These are phyloP conservation scores for Lumbricus terrestris DNA, from an alignment of 2,888 invertebrate genomes.

Conservation along the genomic window DNA sequence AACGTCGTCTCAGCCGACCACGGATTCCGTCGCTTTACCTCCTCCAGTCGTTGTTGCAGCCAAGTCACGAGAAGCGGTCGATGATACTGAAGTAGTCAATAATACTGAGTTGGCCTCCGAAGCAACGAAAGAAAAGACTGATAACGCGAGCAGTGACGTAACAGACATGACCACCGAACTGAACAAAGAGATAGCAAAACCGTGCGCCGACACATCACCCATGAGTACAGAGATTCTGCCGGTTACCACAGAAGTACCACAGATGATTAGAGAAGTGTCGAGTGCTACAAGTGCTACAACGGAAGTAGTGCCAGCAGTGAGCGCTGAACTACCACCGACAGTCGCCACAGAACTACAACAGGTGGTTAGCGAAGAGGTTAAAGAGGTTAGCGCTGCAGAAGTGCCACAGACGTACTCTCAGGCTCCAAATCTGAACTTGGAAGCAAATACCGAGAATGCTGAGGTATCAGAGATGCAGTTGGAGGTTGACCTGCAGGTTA, in stretches of 20 bases:
- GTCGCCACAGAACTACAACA: not conserved
- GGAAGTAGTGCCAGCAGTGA: too few relatives aligned
- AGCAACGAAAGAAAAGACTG: not conserved
- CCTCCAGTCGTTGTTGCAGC: not conserved
- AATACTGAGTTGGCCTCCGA: not conserved
- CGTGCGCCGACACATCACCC: not conserved
- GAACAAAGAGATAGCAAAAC: not conserved
- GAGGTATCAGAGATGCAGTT: not conserved
- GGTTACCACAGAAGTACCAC: not conserved
- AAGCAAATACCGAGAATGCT: not conserved
- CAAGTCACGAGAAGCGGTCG: not conserved
- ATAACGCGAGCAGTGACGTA: not conserved
- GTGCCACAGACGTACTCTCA: not conserved
- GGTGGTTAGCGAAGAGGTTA: too few relatives aligned
- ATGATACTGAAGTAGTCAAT: not conserved
- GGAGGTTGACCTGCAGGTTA: not conserved
- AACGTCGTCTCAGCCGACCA: not conserved
- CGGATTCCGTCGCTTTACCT: not conserved
- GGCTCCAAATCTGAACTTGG: not conserved
- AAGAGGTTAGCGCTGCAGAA: too few relatives aligned
- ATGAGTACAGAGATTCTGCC: not conserved
- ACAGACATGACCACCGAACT: not conserved
- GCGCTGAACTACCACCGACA: too few relatives aligned
- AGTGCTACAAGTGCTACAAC: not conserved
- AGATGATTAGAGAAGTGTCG: not conserved